Percentiles rank a stretch among this genome's conserved stretches.
Conservation (phyloP, 2,113 vertebrate species). For the Nerophis lumbriciformis region DNA sequence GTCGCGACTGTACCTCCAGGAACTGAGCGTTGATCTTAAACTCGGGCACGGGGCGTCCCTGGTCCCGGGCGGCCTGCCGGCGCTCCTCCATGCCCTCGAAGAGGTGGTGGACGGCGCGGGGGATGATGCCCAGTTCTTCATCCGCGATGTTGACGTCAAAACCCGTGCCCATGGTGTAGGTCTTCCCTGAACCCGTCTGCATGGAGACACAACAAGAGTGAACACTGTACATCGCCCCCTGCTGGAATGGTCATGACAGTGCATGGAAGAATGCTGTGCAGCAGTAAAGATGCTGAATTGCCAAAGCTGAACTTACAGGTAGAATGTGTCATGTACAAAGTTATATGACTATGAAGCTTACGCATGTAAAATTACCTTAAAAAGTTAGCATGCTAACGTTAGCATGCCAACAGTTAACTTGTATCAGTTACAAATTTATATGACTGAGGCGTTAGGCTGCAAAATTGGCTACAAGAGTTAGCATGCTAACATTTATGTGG, state of each 20-base stretch:
- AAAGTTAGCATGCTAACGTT: too few relatives aligned
- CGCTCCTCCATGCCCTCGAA: slow-evolving; percentile 87
- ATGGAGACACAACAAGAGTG: slow-evolving; percentile 5
- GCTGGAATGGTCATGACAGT: neutral
- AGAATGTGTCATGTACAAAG: too few relatives aligned
- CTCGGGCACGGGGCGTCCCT: slow-evolving; percentile 85
- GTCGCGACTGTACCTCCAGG: slow-evolving; percentile 79
- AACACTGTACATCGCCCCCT: too few relatives aligned
- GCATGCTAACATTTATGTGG: too few relatives aligned
- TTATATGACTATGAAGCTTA: too few relatives aligned
- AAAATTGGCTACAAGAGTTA: too few relatives aligned
- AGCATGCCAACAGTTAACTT: too few relatives aligned
- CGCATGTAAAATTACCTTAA: too few relatives aligned
- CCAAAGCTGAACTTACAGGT: too few relatives aligned
- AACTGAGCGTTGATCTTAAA: slow-evolving; percentile 98
- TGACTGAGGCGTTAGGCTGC: too few relatives aligned
- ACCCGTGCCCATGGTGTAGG: slow-evolving; percentile 97
- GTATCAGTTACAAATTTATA: too few relatives aligned
- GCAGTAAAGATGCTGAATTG: too few relatives aligned
- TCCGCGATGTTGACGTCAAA: slow-evolving; percentile 89
- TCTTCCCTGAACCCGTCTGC: slow-evolving; percentile 97
- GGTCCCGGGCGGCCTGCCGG: slow-evolving; percentile 76
- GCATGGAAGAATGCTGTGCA: neutral
- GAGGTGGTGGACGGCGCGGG: slow-evolving; percentile 89
- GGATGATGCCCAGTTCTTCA: slow-evolving; percentile 91